Conservation (phyloP, 2,113 vertebrate species). For the Menura novaehollandiae region DNA sequence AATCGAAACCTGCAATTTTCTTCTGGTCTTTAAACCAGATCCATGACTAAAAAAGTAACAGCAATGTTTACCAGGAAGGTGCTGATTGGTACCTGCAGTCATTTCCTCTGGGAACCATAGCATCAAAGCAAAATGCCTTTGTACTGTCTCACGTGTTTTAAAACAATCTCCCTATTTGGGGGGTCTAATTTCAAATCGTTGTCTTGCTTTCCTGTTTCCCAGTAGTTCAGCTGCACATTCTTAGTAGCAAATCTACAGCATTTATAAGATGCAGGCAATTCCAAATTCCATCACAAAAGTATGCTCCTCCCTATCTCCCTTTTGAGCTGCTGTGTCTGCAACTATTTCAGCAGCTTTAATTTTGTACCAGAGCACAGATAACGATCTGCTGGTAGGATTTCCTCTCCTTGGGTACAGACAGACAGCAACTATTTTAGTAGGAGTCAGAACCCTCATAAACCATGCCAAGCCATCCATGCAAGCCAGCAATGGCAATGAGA, state of each 20-base stretch:
- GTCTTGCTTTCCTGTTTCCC: slow-evolving; percentile 10
- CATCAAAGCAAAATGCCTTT: slow-evolving; percentile 28
- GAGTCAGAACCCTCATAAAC: neutral
- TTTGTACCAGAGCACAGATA: neutral
- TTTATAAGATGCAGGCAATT: neutral
- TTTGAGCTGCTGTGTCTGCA: neutral
- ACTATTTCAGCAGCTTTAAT: neutral
- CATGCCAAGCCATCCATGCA: neutral
- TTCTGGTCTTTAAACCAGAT: neutral
- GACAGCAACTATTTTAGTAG: neutral
- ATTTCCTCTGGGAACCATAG: neutral
- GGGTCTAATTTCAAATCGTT: neutral
- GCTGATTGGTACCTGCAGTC: neutral
- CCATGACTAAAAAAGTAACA: neutral
- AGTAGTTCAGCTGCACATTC: neutral
- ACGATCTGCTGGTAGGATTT: neutral
- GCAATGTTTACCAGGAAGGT: slow-evolving; percentile 10
- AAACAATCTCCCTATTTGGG: neutral
- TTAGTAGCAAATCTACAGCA: neutral
- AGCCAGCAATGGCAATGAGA: neutral
- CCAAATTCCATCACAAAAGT: neutral
- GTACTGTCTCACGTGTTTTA: neutral
- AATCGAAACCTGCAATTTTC: neutral
- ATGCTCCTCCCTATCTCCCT: neutral
- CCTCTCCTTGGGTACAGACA: neutral